These are phyloP conservation scores for Manacus vitellinus DNA, from an alignment of 2,113 vertebrate species.

Conservation along the genomic window DNA sequence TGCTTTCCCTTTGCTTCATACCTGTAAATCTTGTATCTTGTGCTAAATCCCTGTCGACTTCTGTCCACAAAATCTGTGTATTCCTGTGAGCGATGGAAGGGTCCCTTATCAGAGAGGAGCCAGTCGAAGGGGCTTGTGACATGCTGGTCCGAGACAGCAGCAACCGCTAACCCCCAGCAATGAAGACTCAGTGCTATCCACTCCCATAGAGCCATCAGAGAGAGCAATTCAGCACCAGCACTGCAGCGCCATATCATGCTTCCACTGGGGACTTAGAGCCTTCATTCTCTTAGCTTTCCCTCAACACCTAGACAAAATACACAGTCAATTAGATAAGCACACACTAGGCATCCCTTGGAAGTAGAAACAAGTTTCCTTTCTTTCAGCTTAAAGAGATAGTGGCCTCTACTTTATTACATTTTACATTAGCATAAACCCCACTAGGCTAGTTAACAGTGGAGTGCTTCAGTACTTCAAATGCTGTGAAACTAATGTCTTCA, in stretches of 20 bases:
- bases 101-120: constrained; percentile 98
- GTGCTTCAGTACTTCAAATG: constrained; percentile 5
- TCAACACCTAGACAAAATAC: constrained; percentile 81
- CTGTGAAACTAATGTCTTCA: constrained; percentile 36
- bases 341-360: constrained; percentile 53
- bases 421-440: constrained; percentile 49
- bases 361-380: constrained; percentile 40
- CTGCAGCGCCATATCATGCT: constrained; percentile 88
- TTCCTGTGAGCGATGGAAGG: constrained; percentile 96
- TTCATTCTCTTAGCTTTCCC: constrained; percentile 90
- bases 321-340: constrained; percentile 68
- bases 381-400: constrained; percentile 40
- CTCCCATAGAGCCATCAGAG: constrained; percentile 99
- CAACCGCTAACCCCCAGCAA: constrained; percentile 89
- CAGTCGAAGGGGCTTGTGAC: constrained; percentile 95
- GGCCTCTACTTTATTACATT: constrained; percentile 18
- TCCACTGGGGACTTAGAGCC: constrained; percentile 85
- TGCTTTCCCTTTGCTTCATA: constrained; percentile 76
- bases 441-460: constrained; percentile 34
- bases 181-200: constrained; percentile 93
- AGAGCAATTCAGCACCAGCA: constrained; percentile 87
- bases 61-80: constrained; percentile 98
- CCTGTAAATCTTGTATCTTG: constrained; percentile 99
- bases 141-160: constrained; percentile 88
- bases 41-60: constrained; percentile 96